phyloP scores from a whole-genome alignment of 2,113 vertebrate species.

The Otolemur garnettii region DNA sequence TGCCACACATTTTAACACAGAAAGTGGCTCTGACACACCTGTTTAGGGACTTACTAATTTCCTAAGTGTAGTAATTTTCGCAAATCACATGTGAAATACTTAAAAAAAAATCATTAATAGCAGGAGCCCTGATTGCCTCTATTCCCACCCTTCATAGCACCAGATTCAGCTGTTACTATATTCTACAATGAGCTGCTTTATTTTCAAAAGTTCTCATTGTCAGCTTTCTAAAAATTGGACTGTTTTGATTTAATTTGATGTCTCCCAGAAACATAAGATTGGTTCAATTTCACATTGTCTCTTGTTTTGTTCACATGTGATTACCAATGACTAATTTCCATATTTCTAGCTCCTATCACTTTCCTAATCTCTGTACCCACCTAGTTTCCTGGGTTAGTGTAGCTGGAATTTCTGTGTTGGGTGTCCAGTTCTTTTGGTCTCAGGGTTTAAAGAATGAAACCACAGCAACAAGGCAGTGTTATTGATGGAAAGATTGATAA shows the following conservation, averaged over 20 bases:
- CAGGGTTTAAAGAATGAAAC: too few relatives aligned
- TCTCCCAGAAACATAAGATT: conserved; percentile 62
- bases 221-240: conserved; percentile 59
- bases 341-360: background rate
- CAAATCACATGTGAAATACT: conserved; percentile 25
- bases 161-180: background rate
- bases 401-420: too few relatives aligned
- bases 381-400: background rate
- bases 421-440: too few relatives aligned
- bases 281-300: conserved; percentile 50
- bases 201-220: conserved; percentile 55
- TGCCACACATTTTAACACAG: conserved; percentile 45
- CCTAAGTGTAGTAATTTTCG: conserved; percentile 49
- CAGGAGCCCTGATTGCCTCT: background rate
- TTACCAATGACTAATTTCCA: conserved; percentile 35
- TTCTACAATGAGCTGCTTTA: conserved; percentile 37
- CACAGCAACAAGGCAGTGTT: too few relatives aligned
- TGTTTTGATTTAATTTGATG: conserved; percentile 66
- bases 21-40: conserved; percentile 58
- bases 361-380: conserved; percentile 13
- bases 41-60: conserved; percentile 69
- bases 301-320: conserved; percentile 50
- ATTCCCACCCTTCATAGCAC: background rate
- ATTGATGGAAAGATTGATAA: too few relatives aligned
- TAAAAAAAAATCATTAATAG: background rate